Base-by-base conservation (phyloP, 1,140 invertebrate species). In the Batillaria attramentaria region DNA sequence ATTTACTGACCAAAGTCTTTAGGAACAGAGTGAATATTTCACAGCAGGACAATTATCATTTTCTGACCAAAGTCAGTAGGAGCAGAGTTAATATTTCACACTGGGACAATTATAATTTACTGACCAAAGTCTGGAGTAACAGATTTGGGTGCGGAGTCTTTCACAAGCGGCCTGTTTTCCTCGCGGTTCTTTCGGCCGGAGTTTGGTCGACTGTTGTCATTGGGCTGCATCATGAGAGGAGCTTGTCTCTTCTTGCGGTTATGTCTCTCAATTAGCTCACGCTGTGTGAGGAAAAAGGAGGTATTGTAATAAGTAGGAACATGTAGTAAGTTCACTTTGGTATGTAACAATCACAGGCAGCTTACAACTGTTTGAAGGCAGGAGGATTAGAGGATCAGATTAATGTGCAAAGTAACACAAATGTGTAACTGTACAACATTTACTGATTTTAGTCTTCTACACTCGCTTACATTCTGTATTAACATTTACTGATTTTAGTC, bases 81-180 rank as follows among this genome's bases (percentile, higher is more conserved):
- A n/a, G n/a, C n/a, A n/a, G n/a, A n/a, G n/a, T n/a, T n/a, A n/a
- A n/a, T n/a, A n/a, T n/a, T n/a, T n/a, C n/a, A n/a, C n/a, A n/a
- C n/a, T n/a, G n/a, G n/a, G n/a, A n/a, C n/a, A n/a, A n/a, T n/a
- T n/a, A n/a, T n/a, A n/a, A n/a, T n/a, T 20, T 16, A 76, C 66
- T 72, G 66, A 81, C 83, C 83, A 80, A 80, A 84, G 70, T 80
- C 76, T 18, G 78, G 62, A 8, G 72, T 43, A 5, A 70, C 69
- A n/a, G 77, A 43, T 78, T 82, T 81, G 41, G 69, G 24, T 8
- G 57, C 65, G 18, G 79, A 73, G 13, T 79, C 79, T 33, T 73
- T 80, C 35, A 85, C 80, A 33, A 85, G 79, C 1, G 84, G 84
- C 18, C 79, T 60, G 69, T 79, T 82, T 31, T 85, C 84, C 42